These are phyloP conservation scores for Sipha flava DNA, from an alignment of 1,140 invertebrate species.

Conservation along the genomic window DNA sequence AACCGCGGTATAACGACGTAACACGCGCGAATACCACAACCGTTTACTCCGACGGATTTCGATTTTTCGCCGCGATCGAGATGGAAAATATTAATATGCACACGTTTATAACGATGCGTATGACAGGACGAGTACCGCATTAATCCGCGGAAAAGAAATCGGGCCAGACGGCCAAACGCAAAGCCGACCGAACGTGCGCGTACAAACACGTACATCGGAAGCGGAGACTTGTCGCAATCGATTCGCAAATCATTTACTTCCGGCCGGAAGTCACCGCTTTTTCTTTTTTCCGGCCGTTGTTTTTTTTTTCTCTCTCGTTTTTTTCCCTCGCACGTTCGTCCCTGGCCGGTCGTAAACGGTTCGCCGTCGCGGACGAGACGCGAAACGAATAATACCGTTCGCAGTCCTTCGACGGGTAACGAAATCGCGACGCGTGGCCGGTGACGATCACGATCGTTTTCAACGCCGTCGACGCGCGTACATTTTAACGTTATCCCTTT, in stretches of 20 bases:
- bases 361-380: not conserved
- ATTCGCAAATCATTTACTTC: constrained; percentile 16
- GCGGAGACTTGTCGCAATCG: constrained; percentile 1
- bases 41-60: too few species aligned
- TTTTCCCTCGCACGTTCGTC: not conserved
- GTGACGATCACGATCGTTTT: too few species aligned
- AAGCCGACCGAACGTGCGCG: not conserved
- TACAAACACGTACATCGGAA: not conserved
- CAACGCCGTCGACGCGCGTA: too few species aligned
- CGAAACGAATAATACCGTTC: not conserved
- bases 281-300: not conserved
- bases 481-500: too few species aligned
- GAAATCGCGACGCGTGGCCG: too few species aligned
- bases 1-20: too few species aligned
- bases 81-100: too few species aligned
- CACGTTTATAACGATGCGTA: too few species aligned
- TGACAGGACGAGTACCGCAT: too few species aligned
- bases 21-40: too few species aligned
- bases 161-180: not conserved
- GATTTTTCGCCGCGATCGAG: too few species aligned
- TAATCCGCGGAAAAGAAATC: not conserved
- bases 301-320: not conserved
- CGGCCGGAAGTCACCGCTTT: constrained; percentile 17
- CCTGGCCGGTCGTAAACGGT: not conserved
- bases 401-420: too few species aligned